Base-by-base conservation (phyloP, 1,140 invertebrate species). In the Sycophila sp. region DNA sequence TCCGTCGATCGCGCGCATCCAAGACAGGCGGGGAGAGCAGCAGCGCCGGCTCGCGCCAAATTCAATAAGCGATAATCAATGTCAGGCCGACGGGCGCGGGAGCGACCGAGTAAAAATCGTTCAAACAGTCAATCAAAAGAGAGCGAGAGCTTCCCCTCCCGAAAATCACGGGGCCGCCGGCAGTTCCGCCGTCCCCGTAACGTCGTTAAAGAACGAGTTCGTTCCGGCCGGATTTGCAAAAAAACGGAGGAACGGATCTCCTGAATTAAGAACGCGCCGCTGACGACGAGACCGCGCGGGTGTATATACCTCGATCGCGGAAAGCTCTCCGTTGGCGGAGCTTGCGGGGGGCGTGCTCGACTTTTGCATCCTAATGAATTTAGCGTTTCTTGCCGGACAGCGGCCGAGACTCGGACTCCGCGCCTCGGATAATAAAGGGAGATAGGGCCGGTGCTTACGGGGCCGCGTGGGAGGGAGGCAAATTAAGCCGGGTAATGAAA, bases 51-150 rank as follows among this genome's bases (percentile, higher is more conserved):
- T 75, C 60, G 75, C 75, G 60, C 42, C 81, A 83, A 85, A 85
- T 84, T 82, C 81, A 84, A 85, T 85, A 84, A 85, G 80, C 76
- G 78, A 83, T 85, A 83, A 85, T 85, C 83, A 85, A 85, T 85
- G 82, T 78, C 77, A 83, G 77, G 73, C 78, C 73, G 76, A 76
- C 74, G 34, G 13, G 40, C n/a, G 36, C 69, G 73, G 78, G 79
- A 75, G 67, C 75, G 76, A 72, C 72, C 76, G 80, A 81, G 81
- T 82, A 82, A 82, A 83, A 84, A 84, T 84, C 82, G 82, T 83
- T 84, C 83, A 84, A 85, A 85, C 83, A 85, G 83, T 85, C 81
- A 85, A 85, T 83, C 83, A 85, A 81, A 82, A 80, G 75, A 76
- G 77, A 69, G 75, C 76, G 75, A 76, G 77, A 69, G 75, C 76